These are phyloP conservation scores for Drosophila teissieri DNA, from an alignment of 1,140 invertebrate species.

Conservation along the genomic window DNA sequence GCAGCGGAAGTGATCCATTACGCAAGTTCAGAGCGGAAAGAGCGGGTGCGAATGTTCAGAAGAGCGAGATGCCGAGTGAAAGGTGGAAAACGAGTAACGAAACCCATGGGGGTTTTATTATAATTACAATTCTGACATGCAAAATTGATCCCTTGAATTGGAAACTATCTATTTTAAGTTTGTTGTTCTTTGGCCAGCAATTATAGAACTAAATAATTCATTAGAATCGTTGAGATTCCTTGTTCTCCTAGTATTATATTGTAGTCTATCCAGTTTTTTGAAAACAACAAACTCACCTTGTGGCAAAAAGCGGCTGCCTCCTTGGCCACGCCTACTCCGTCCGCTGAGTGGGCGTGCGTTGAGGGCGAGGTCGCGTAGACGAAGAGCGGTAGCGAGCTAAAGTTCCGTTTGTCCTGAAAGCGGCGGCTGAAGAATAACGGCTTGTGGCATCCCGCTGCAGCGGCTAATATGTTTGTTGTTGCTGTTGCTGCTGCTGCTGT, in stretches of 20 bases:
- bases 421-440: constrained; percentile 79
- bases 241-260: too few relatives aligned
- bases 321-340: constrained; percentile 78
- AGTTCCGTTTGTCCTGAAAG: constrained; percentile 80
- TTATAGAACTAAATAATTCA: too few relatives aligned
- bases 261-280: neutral
- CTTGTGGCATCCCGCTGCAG: constrained; percentile 73
- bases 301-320: constrained; percentile 72
- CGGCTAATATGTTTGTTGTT: constrained; percentile 44
- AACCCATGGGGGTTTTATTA: constrained; percentile 4
- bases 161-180: neutral
- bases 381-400: constrained; percentile 77
- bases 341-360: constrained; percentile 73
- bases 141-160: neutral
- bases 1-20: constrained; percentile 77
- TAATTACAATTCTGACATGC: neutral
- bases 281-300: constrained; percentile 60
- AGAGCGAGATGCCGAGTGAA: constrained; percentile 7
- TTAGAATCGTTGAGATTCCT: too few relatives aligned
- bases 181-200: too few relatives aligned
- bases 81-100: neutral
- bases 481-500: constrained; percentile 1
- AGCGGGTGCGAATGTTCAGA: constrained; percentile 9
- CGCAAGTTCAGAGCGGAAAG: constrained; percentile 61
- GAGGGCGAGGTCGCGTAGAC: constrained; percentile 79